Conservation (phyloP, 2,113 vertebrate genomes). For the Scomber japonicus region DNA sequence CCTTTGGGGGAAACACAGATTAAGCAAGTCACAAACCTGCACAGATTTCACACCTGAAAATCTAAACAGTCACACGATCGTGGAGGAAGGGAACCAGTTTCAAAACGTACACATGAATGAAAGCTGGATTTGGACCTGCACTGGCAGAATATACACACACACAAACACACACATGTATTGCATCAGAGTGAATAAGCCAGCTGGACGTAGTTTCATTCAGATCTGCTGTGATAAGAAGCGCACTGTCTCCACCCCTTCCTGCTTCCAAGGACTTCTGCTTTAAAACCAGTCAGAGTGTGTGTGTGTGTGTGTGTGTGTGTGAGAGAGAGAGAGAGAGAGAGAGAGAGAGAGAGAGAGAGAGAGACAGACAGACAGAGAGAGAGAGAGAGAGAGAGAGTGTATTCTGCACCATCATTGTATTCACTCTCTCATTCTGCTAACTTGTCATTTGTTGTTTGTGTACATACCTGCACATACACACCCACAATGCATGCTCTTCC, state of each 20-base stretch:
- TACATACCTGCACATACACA: constrained; percentile 54
- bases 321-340: too few relatives aligned
- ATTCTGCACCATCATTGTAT: constrained; percentile 6
- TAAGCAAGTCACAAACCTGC: constrained; percentile 34
- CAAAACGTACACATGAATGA: constrained; percentile 22
- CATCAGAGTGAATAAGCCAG: constrained; percentile 2
- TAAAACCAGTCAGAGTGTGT: background rate
- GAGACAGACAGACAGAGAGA: background rate
- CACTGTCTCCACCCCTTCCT: constrained; percentile 4
- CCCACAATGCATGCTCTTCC: constrained; percentile 14
- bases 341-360: background rate
- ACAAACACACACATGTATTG: constrained; percentile 22
- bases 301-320: background rate
- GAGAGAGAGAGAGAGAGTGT: constrained; percentile 12
- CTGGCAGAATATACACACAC: background rate
- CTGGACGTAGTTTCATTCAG: constrained; percentile 25
- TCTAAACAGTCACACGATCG: background rate
- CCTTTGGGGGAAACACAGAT: constrained; percentile 1
- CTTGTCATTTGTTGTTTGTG: constrained; percentile 52
- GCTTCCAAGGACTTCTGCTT: constrained; percentile 18
- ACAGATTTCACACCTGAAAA: constrained; percentile 18
- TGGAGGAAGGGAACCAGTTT: constrained; percentile 4
- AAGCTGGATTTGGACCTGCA: constrained; percentile 10
- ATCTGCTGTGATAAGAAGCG: constrained; percentile 35
- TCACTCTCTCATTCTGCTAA: constrained; percentile 18